Evolutionary conservation across 2,888 invertebrate genomes (phyloP), one percentile per base, ranked within the genome.

Genomic region (Carpatolechia fugitivella): DNA sequence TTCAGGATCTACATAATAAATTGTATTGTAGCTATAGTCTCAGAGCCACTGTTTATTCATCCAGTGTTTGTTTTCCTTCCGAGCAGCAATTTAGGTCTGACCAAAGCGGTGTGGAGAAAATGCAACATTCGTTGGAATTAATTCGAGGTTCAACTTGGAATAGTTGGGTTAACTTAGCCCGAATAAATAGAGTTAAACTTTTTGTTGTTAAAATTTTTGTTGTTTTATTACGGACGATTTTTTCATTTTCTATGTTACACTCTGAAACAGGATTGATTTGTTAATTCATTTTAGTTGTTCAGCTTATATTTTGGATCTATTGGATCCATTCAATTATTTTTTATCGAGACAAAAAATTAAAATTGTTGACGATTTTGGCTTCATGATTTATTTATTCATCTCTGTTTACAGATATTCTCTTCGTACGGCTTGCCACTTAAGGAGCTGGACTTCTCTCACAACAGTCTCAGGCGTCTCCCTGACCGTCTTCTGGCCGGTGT

Each of bases 371-470:
- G n/a, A n/a, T n/a, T n/a, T n/a, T n/a, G n/a, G n/a, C n/a, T n/a
- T n/a, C n/a, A n/a, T n/a, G n/a, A n/a, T n/a, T n/a, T n/a, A n/a
- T n/a, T n/a, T n/a, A n/a, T n/a, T 18, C 18, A 46, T n/a, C 30
- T 24, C 11, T 20, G 6, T 48, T 85, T 83, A 10, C 81, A 93
- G 93, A 91, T 93, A 59, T 95, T 95, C 70, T 92, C 94, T 2
- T 92, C 94, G 0, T 92, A 94, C 55, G 94, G 93, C 41, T 82
- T 96, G 1, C 95, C 95, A 0, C 80, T 97, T 41, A 92, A 94
- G 65, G 93, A 92, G 59, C 83, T 97, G 57, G 97, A 98, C 76
- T 93, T 97, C 64, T 96, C 97, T 0, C 92, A 94, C 62, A 98
- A 98, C 79, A 93, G 94, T 8, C 91, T 98, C 3, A 87, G 96